Base-by-base conservation (phyloP, 2,888 invertebrate species). In the Lasius fuliginosus region DNA sequence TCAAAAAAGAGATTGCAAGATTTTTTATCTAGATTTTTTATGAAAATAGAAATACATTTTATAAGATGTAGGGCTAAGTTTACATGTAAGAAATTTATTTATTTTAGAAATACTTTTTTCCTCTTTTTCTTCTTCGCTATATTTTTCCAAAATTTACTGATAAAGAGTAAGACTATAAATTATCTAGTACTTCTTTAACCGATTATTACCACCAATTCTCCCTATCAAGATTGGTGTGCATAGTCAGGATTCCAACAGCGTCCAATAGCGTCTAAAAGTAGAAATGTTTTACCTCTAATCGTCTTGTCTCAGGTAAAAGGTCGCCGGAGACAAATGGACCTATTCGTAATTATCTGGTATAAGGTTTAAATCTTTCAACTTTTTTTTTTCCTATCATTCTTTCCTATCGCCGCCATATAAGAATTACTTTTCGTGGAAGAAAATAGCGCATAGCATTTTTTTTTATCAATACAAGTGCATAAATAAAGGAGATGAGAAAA, bases 221-320 rank as follows among this genome's bases (percentile, higher is more conserved):
- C 23, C 36, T 23, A 58, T 30, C n/a, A 6, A 42, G 5, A n/a
- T 67, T 27, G 12, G 4, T 15, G 33, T 15, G 15, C 0, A 73
- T 18, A 33, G 65, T 40, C 53, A 67, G 18, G 40, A 56, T 77
- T 77, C 73, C 56, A 15, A 69, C 15, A 77, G 36, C 18, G 8
- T 67, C 6, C 12, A 58, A 42, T 36, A 27, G 53, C 8, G 12
- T 11, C n/a, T 18, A 56, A 76, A 56, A 27, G 40, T 56, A 40
- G 23, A 46, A 56, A 58, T 58, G 1, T 58, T 77, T 30, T 12
- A 53, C 18, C 9, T 15, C 33, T 68, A 68, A 56, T 68, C 40
- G 56, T 12, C 12, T 27, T 56, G 2, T 60, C n/a, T 81, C 60
- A 60, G 46, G 33, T 60, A 81, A 81, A 60, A 73, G n/a, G 12